Conservation (phyloP, 2,888 invertebrate genomes). For the Luffia ferchaultella region DNA sequence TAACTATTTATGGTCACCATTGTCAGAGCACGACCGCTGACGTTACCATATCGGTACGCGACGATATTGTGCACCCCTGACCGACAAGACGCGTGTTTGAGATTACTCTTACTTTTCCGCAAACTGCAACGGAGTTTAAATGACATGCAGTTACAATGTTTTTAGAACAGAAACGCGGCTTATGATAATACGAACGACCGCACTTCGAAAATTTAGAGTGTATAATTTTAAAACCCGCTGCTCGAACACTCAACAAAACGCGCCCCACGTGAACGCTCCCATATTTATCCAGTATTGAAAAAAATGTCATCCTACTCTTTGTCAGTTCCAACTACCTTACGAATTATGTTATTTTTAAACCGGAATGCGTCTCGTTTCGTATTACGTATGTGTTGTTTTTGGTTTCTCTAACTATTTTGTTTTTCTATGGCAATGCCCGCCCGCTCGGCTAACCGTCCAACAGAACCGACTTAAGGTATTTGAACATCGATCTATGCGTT, state of each 20-base stretch:
- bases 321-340: not conserved
- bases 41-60: too few relatives aligned
- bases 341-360: not conserved
- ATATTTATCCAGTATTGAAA: not conserved
- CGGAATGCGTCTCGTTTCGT: slow-evolving; percentile 29
- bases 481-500: slow-evolving; percentile 19
- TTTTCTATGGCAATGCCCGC: slow-evolving; percentile 75
- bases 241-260: not conserved
- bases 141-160: too few relatives aligned
- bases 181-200: too few relatives aligned
- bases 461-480: slow-evolving; percentile 67
- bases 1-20: too few relatives aligned
- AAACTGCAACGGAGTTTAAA: too few relatives aligned
- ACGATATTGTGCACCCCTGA: too few relatives aligned
- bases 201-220: too few relatives aligned
- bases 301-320: not conserved
- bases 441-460: slow-evolving; percentile 71
- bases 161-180: too few relatives aligned
- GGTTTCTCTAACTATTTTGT: slow-evolving; percentile 71
- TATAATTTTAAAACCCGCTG: not conserved
- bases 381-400: slow-evolving; percentile 22
- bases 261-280: not conserved
- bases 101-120: too few relatives aligned
- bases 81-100: too few relatives aligned
- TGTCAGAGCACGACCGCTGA: too few relatives aligned